Percentiles rank a stretch among this genome's conserved stretches.
Conservation (phyloP, 1,140 invertebrate genomes). For the Lepidurus apus region DNA sequence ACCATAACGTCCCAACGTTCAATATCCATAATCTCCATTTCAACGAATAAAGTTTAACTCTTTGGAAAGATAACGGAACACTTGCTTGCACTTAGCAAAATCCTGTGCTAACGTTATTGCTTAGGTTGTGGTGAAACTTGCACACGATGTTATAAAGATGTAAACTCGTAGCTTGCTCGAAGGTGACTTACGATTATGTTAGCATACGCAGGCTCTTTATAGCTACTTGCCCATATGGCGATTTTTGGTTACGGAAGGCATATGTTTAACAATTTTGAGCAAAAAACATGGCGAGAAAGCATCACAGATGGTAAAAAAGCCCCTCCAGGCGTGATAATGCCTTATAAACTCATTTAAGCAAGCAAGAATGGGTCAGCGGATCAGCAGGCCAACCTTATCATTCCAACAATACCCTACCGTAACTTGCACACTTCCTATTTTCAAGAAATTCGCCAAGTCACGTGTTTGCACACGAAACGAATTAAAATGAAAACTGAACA, state of each 20-base stretch:
- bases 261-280: not conserved
- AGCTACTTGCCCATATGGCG: not conserved
- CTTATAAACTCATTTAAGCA: too few relatives aligned
- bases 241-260: not conserved
- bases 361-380: slow-evolving; percentile 1
- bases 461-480: not conserved
- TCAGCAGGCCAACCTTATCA: not conserved
- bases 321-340: too few relatives aligned
- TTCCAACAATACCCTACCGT: not conserved
- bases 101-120: too few relatives aligned
- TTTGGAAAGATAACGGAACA: not conserved
- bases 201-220: not conserved
- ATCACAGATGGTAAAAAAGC: too few relatives aligned
- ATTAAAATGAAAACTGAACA: too few relatives aligned
- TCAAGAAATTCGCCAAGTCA: not conserved
- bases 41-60: not conserved
- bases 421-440: not conserved
- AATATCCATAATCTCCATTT: slow-evolving; percentile 37
- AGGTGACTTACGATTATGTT: not conserved
- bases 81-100: not conserved
- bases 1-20: slow-evolving; percentile 37
- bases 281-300: not conserved
- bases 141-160: too few relatives aligned
- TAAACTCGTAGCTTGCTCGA: not conserved
- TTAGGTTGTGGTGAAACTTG: too few relatives aligned